Evolutionary conservation across 53 echinoderm and acorn worm genomes (phyloP), one percentile per base, ranked within the genome.

Genomic region (Crossaster papposus): DNA sequence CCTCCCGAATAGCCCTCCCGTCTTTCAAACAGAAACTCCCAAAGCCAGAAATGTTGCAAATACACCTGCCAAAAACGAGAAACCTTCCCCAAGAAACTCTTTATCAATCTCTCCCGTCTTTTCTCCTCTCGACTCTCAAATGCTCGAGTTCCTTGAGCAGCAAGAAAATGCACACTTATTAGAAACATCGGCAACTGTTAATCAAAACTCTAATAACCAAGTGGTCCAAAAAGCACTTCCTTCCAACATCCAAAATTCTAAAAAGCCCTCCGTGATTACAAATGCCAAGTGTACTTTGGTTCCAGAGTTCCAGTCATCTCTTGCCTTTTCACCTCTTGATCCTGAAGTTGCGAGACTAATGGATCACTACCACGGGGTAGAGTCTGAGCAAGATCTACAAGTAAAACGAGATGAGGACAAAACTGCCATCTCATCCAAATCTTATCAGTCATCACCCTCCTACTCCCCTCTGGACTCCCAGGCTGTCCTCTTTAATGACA

Each of bases 121-220:
- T 31, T 86, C 86, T 24, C 86, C 86, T 62, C 75, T 86, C 0
- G 37, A 86, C 26, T 54, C 86, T 36, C 86, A 86, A 86, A 86
- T 86, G 76, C 36, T 86, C 22, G 36, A 74, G 75, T 86, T 86
- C 62, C 35, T 86, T 10, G 86, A 86, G 77, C 86, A 86, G 33
- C 86, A 86, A 33, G 86, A 86, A 75, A 31, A 30, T 58, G 86
- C 76, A 15, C n/a, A 86, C 75, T 58, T 36, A 24, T 14, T n/a
- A 38, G 36, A 54, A 84, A 18, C 71, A 70, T 72, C 84, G 26
- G 36, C 20, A 76, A 53, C 54, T 86, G 30, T 23, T 31, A 7
- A 30, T 3, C 23, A 36, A 15, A 58, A 35, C 20, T 13, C 14
- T 33, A 4, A n/a, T n/a, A n/a, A 36, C 55, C 62, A 33, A 86